These are phyloP conservation scores for Acronicta aceris DNA, from an alignment of 2,888 invertebrate species.

Conservation along the genomic window DNA sequence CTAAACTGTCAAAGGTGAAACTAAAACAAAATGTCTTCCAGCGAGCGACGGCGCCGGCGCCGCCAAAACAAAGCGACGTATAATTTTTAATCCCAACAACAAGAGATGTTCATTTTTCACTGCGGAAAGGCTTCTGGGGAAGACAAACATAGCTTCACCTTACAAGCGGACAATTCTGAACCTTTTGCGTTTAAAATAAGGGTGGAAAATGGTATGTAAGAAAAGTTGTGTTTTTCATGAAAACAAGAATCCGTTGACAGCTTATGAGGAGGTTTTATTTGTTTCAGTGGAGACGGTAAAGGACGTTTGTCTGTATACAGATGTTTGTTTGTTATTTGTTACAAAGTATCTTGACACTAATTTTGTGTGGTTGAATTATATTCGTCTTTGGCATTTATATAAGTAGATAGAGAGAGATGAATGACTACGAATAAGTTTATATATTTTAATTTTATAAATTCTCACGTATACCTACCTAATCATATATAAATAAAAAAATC, in stretches of 20 bases:
- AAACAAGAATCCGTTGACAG: constrained; percentile 74
- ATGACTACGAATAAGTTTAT: too few relatives aligned
- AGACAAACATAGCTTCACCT: constrained; percentile 38
- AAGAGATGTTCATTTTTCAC: constrained; percentile 86
- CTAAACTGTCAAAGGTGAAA: constrained; percentile 53
- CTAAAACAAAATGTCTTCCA: constrained; percentile 41
- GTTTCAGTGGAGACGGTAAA: constrained; percentile 59
- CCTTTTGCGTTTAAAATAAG: constrained; percentile 58
- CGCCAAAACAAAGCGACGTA: constrained; percentile 73
- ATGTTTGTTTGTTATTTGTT: constrained; percentile 37
- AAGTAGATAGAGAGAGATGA: neutral
- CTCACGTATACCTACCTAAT: too few relatives aligned
- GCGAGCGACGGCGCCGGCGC: constrained; percentile 18
- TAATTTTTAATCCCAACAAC: constrained; percentile 86
- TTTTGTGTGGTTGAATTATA: constrained; percentile 22
- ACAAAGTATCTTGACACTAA: constrained; percentile 28
- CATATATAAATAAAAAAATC: too few relatives aligned
- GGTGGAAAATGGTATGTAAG: constrained; percentile 22
- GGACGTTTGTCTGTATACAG: constrained; percentile 42
- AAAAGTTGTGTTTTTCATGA: constrained; percentile 46
- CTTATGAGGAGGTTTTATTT: constrained; percentile 79
- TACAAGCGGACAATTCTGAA: constrained; percentile 50
- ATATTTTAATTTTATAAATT: too few relatives aligned
- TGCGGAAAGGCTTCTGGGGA: constrained; percentile 63
- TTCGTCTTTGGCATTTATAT: neutral